These are phyloP conservation scores for Aegotheles bennettii DNA, from an alignment of 2,113 vertebrate species.

Conservation along the genomic window DNA sequence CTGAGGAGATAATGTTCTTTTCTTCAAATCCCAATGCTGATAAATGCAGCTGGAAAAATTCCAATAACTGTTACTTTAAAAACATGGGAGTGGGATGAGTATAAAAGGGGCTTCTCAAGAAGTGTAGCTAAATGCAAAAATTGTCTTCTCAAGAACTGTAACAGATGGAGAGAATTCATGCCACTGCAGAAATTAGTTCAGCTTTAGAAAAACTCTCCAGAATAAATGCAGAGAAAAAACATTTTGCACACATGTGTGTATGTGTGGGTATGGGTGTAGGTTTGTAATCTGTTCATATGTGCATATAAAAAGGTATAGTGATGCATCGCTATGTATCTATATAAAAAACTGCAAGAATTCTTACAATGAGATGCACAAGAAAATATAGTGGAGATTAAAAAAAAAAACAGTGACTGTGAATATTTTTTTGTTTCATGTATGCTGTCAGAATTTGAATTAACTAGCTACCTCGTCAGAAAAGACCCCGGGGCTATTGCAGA, in stretches of 20 bases:
- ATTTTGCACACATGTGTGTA: background rate
- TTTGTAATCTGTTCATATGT: background rate
- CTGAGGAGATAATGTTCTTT: slow-evolving; percentile 23
- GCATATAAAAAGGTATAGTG: background rate
- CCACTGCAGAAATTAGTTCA: background rate
- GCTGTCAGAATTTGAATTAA: slow-evolving; percentile 40
- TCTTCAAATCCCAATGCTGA: background rate
- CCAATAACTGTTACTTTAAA: slow-evolving; percentile 9
- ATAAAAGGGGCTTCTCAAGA: background rate
- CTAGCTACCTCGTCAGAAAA: background rate
- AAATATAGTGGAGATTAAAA: background rate
- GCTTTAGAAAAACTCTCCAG: background rate
- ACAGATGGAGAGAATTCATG: background rate
- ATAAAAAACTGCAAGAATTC: background rate
- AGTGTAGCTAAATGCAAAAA: background rate
- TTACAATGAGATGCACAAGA: background rate
- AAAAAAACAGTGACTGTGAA: background rate
- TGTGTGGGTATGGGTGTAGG: background rate
- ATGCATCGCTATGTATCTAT: background rate
- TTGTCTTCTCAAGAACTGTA: background rate
- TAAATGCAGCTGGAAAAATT: slow-evolving; percentile 14
- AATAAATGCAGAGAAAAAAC: background rate
- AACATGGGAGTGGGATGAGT: background rate
- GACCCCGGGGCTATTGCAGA: slow-evolving; percentile 22
- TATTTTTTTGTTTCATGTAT: background rate